These are phyloP conservation scores for Camelus bactrianus DNA, from an alignment of 2,113 vertebrate species.

Conservation along the genomic window DNA sequence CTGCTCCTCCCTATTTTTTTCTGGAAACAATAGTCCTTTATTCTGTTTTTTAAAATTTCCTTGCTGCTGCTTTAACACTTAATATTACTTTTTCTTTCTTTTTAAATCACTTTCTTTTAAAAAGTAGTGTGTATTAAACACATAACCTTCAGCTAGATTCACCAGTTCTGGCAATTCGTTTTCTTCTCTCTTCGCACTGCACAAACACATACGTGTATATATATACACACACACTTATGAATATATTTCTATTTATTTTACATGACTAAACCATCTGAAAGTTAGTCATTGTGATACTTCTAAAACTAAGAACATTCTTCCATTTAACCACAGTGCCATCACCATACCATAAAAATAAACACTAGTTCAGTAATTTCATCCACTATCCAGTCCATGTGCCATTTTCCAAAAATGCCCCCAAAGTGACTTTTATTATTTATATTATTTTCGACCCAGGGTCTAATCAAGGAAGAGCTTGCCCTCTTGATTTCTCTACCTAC, in stretches of 20 bases:
- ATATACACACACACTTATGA: not conserved
- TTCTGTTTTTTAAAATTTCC: not conserved
- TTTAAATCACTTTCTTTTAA: not conserved
- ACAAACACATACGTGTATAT: not conserved
- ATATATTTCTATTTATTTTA: not conserved
- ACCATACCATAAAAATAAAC: not conserved
- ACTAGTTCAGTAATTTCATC: not conserved
- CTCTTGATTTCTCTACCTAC: not conserved
- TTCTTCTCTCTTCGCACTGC: not conserved
- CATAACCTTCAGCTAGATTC: not conserved
- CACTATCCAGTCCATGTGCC: not conserved
- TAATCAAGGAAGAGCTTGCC: not conserved
- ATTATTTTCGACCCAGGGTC: not conserved
- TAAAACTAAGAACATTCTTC: not conserved
- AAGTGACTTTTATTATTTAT: not conserved
- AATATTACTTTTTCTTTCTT: not conserved
- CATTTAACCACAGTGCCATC: not conserved
- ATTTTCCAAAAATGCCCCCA: not conserved
- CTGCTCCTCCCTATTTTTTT: not conserved
- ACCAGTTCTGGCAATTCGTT: not conserved
- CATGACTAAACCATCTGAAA: slow-evolving; percentile 28
- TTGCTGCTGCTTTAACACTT: not conserved
- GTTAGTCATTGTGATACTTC: not conserved
- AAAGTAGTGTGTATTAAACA: not conserved
- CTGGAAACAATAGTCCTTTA: not conserved